phyloP scores from a whole-genome alignment of 1,140 invertebrate species.

The Delia radicum region DNA sequence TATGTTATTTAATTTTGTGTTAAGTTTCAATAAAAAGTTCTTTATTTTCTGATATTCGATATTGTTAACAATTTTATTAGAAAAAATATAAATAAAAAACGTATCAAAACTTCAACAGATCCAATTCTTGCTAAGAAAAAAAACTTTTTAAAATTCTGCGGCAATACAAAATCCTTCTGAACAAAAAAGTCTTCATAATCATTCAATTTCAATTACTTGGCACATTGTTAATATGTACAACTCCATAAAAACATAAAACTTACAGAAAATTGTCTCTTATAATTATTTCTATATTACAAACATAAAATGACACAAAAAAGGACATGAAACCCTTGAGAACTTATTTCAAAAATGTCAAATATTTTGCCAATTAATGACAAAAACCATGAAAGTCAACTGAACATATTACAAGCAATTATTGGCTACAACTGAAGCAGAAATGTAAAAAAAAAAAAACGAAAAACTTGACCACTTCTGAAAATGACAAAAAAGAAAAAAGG shows the following conservation, averaged over 20 bases:
- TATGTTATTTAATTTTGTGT: background rate
- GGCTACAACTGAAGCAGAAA: background rate
- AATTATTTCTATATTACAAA: background rate
- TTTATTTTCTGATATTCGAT: too few relatives aligned
- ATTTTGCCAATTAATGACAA: conserved; percentile 24
- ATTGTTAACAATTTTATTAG: background rate
- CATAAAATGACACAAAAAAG: background rate
- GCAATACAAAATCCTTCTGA: too few relatives aligned
- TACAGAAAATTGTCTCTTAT: background rate
- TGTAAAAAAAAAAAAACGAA: background rate
- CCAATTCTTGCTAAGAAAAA: background rate
- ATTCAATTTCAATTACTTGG: background rate
- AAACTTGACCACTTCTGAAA: background rate
- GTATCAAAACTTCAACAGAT: background rate
- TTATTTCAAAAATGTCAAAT: conserved; percentile 19
- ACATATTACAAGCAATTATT: conserved; percentile 22
- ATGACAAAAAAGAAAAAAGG: background rate
- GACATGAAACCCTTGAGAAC: background rate
- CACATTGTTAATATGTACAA: too few relatives aligned
- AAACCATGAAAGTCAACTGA: conserved; percentile 11
- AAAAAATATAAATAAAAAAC: background rate
- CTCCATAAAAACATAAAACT: background rate
- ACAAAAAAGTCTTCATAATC: background rate
- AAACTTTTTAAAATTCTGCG: background rate
- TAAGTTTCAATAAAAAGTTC: background rate